Conservation (phyloP, 2,888 invertebrate species). For the Odontocerum albicorne region DNA sequence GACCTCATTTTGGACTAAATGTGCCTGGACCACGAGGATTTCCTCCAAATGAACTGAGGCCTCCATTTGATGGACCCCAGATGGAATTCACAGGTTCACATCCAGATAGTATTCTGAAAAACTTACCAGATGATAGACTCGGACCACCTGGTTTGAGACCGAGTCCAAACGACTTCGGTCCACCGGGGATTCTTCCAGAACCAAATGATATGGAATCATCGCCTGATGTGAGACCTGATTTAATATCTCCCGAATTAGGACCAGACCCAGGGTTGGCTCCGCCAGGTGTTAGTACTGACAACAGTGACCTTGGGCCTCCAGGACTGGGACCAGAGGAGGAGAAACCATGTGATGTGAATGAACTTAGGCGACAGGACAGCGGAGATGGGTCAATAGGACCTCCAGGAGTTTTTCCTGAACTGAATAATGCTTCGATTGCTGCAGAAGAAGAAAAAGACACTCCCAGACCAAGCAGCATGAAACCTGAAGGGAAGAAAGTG, state of each 20-base stretch:
- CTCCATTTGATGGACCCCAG: not conserved
- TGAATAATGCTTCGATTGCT: not conserved
- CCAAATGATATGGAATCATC: too few relatives aligned
- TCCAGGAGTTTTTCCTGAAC: not conserved
- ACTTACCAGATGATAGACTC: not conserved
- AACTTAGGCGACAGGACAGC: not conserved
- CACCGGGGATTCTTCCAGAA: too few relatives aligned
- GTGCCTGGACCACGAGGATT: constrained; percentile 1
- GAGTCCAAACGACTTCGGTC: constrained; percentile 2
- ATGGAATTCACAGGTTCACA: not conserved
- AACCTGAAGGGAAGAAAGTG: constrained; percentile 58
- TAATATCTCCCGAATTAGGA: not conserved
- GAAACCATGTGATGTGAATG: not conserved
- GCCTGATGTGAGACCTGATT: not conserved
- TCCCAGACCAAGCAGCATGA: constrained; percentile 37
- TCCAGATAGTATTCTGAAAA: not conserved
- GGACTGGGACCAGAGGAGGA: not conserved
- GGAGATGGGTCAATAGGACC: not conserved
- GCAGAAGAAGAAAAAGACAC: constrained; percentile 35
- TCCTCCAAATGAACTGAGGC: not conserved
- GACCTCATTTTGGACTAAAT: not conserved
- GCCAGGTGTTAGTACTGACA: constrained; percentile 10
- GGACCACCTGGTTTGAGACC: not conserved
- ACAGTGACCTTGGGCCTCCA: too few relatives aligned
- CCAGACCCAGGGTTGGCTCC: not conserved